Percentiles rank a stretch among this genome's conserved stretches.
These are phyloP conservation scores for Aphidius gifuensis DNA, from an alignment of 1,140 invertebrate genomes.

Conservation along the genomic window DNA sequence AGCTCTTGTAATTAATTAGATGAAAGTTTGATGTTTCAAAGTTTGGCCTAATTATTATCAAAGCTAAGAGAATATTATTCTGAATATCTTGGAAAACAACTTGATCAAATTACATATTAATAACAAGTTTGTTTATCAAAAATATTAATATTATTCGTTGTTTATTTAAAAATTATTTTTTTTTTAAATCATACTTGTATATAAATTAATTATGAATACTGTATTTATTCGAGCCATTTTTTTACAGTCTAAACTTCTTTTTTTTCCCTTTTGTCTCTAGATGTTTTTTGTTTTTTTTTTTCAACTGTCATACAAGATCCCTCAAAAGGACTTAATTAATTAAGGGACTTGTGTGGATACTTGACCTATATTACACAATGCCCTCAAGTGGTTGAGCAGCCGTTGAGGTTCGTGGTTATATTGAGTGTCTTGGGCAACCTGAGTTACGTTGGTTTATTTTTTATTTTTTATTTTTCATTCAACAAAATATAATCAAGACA, in stretches of 20 bases:
- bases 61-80: too few species aligned
- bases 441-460: slow-evolving; percentile 5
- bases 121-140: too few species aligned
- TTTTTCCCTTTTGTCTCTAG: neutral
- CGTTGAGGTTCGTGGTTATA: slow-evolving; percentile 7
- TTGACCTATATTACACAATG: slow-evolving; percentile 30
- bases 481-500: neutral
- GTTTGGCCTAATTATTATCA: too few species aligned
- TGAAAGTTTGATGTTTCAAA: slow-evolving; percentile 7
- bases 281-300: slow-evolving; percentile 4
- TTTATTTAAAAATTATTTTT: neutral
- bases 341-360: slow-evolving; percentile 26
- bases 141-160: too few species aligned
- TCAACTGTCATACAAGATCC: neutral
- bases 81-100: too few species aligned
- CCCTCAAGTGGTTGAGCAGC: slow-evolving; percentile 26
- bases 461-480: neutral
- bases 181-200: neutral
- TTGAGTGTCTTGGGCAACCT: slow-evolving; percentile 13
- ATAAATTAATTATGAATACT: too few species aligned
- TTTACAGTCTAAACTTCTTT: too few species aligned
- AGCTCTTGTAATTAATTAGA: neutral
- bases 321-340: slow-evolving; percentile 33
- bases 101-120: too few species aligned
- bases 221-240: too few species aligned